phyloP scores from a whole-genome alignment of 53 echinoderm and acorn worm species.

The Henricia sp. region DNA sequence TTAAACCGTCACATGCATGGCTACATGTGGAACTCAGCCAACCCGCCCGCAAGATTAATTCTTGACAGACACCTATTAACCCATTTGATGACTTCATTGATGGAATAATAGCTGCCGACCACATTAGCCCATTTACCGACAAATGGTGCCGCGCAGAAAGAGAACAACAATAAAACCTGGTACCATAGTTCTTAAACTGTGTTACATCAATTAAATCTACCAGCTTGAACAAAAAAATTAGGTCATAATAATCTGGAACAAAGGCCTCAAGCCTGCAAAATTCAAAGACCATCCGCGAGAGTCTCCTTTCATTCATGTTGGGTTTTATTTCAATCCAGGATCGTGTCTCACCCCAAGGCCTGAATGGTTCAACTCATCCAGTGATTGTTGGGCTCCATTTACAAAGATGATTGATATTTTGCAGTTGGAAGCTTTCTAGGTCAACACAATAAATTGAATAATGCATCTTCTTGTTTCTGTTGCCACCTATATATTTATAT shows the following conservation, averaged over 20 bases:
- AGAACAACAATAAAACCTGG: background rate
- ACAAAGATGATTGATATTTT: slow-evolving; percentile 50
- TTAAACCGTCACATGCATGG: background rate
- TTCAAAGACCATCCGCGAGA: background rate
- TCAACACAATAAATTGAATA: slow-evolving; percentile 27
- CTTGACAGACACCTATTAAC: slow-evolving; percentile 25
- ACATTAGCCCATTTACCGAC: slow-evolving; percentile 46
- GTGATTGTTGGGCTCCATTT: slow-evolving; percentile 35
- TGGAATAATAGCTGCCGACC: background rate
- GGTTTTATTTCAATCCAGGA: background rate
- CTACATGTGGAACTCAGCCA: too few relatives aligned
- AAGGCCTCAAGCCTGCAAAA: slow-evolving; percentile 11
- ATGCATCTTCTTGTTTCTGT: too few relatives aligned
- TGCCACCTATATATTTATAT: too few relatives aligned
- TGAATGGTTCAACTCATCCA: background rate
- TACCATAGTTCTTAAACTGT: slow-evolving; percentile 1
- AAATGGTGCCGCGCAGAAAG: slow-evolving; percentile 1
- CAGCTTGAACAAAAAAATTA: slow-evolving; percentile 37
- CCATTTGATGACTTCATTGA: slow-evolving; percentile 17
- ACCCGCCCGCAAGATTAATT: background rate
- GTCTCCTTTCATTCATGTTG: background rate
- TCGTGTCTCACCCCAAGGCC: background rate
- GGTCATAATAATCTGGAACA: background rate
- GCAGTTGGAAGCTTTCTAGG: slow-evolving; percentile 47
- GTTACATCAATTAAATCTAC: slow-evolving; percentile 35